A percentile compares a stretch with the other conserved stretches of the same genome.
Evolutionary conservation across 2,113 vertebrate species (phyloP).

Genomic region (Pontoporia blainvillei): DNA sequence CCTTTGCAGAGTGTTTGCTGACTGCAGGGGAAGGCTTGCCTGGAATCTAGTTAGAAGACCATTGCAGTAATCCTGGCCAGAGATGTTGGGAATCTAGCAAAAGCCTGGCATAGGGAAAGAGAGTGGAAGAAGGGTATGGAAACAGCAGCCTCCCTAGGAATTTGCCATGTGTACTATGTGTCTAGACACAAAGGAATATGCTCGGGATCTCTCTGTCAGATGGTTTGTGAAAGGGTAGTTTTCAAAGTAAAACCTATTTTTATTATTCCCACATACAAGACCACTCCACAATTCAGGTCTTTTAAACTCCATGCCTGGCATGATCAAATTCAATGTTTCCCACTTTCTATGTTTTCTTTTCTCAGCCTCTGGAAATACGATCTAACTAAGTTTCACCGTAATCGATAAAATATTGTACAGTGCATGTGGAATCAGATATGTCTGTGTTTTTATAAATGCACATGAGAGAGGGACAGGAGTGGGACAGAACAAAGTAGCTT

Average conservation of each 20-base stretch:
- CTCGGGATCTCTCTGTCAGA: neutral
- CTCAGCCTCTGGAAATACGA: constrained; percentile 70
- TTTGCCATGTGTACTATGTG: neutral
- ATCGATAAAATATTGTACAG: constrained; percentile 74
- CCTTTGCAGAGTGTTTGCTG: neutral
- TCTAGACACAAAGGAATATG: constrained; percentile 50
- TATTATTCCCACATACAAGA: constrained; percentile 67
- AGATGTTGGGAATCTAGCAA: neutral
- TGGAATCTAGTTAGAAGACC: neutral
- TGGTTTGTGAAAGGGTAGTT: constrained; percentile 45
- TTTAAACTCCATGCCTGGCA: constrained; percentile 53
- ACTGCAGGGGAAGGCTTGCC: neutral
- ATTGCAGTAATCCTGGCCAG: neutral
- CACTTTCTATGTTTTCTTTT: constrained; percentile 75
- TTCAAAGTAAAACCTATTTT: constrained; percentile 63
- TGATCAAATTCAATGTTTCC: constrained; percentile 75
- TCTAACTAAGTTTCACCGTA: constrained; percentile 59
- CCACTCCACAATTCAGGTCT: constrained; percentile 64
- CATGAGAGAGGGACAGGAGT: constrained; percentile 52
- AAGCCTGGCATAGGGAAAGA: neutral
- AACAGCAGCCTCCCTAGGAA: neutral
- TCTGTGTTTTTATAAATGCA: constrained; percentile 72
- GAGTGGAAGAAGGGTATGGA: neutral
- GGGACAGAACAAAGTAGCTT: constrained; percentile 64
- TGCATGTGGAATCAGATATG: constrained; percentile 67